A percentile compares a stretch with the other conserved stretches of the same genome.
Evolutionary conservation across 1,140 invertebrate species (phyloP).

Genomic region (Euura lappo): DNA sequence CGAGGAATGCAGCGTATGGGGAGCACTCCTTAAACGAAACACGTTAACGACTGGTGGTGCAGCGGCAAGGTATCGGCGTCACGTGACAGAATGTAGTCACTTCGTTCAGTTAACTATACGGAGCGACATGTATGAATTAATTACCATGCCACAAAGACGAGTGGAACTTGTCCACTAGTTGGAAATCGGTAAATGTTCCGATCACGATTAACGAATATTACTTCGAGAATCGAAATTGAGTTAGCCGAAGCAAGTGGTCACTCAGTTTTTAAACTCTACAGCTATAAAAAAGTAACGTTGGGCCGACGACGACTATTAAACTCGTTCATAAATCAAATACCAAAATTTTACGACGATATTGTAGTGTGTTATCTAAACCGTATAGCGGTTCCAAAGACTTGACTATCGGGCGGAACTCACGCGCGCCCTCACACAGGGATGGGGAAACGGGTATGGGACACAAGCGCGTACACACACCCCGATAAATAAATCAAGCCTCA

Average conservation of each 20-base stretch:
- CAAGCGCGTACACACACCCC: constrained; percentile 24
- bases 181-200: too few species aligned
- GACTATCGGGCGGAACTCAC: not conserved
- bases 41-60: not conserved
- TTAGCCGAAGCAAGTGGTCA: not conserved
- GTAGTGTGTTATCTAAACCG: not conserved
- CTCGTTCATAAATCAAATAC: not conserved
- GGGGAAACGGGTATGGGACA: not conserved
- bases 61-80: not conserved
- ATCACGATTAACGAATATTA: too few species aligned
- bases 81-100: not conserved
- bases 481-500: constrained; percentile 47
- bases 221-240: too few species aligned
- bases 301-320: not conserved
- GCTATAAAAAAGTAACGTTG: not conserved
- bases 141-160: not conserved
- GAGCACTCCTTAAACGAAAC: not conserved
- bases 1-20: not conserved
- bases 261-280: not conserved
- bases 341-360: constrained; percentile 1
- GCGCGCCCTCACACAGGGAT: not conserved
- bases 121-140: not conserved
- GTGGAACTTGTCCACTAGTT: too few species aligned
- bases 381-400: constrained; percentile 4
- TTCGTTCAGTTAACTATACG: not conserved